These are phyloP conservation scores for Cnemophilus loriae DNA, from an alignment of 2,113 vertebrate species.

Conservation along the genomic window DNA sequence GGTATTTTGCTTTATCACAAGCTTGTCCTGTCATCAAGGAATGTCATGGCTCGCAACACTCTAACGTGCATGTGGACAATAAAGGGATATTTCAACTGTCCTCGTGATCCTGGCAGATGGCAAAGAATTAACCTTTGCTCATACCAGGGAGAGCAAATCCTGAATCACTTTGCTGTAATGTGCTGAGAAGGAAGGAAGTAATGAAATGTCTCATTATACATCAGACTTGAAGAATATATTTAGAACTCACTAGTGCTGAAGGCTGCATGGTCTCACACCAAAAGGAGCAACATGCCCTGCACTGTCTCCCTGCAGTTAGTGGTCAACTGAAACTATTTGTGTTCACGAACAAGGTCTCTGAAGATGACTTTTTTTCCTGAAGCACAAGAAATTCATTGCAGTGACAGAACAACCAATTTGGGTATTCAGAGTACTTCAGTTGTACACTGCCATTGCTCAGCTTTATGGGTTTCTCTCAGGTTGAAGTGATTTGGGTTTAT, in stretches of 20 bases:
- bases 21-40: not conserved
- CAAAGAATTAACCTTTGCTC: conserved; percentile 1
- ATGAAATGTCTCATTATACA: conserved; percentile 24
- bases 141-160: not conserved
- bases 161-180: not conserved
- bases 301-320: not conserved
- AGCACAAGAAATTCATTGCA: not conserved
- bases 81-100: not conserved
- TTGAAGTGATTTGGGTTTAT: not conserved
- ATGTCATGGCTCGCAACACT: not conserved
- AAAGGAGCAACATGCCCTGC: not conserved
- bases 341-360: not conserved
- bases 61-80: not conserved
- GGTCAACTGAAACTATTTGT: not conserved
- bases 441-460: not conserved
- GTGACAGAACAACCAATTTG: not conserved
- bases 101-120: not conserved
- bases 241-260: not conserved
- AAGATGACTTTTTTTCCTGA: not conserved
- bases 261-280: not conserved
- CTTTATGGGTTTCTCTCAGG: not conserved
- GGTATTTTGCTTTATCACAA: not conserved
- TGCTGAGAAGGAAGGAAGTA: conserved; percentile 34
- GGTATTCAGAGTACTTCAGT: not conserved
- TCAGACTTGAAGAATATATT: not conserved